Evolutionary conservation across 1,140 invertebrate genomes (phyloP), one percentile per base, ranked within the genome.

Genomic region (Schlechtendalia chinensis): DNA sequence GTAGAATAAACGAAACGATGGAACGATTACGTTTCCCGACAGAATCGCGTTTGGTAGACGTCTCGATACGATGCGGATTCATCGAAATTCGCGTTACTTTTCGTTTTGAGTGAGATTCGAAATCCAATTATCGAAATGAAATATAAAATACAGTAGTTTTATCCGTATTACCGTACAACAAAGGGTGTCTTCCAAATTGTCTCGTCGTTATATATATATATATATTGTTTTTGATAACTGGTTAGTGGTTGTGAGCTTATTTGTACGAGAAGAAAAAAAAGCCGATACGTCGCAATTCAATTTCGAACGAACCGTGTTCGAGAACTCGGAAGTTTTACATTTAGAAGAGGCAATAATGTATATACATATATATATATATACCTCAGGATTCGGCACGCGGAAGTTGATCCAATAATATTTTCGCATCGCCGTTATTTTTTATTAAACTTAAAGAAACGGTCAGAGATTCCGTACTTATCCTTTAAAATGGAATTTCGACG

Each of bases 401-500:
- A 50, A n/a, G 14, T 19, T 47, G 22, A 24, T 27, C 22, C 22
- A 50, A 50, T 50, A 50, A 27, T 69, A 22, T 65, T 59, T 59
- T 8, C 22, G 22, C n/a, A 22, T 69, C 0, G 6, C 22, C 22
- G 16, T 27, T 69, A 16, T 50, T 24, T 50, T 69, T 69, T 47
- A 69, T 47, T 50, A 17, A 10, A 69, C 12, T 47, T 69, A 39
- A 32, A n/a, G n/a, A n/a, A 65, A 67, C 11, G 11, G 12, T 39
- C 24, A 24, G 22, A 69, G 22, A 50, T 69, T 69, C 17, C 16
- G 1, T 47, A 12, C n/a, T 50, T 69, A 50, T 50, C 14, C 16
- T 50, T 27, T 14, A 6, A 69, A 69, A 69, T 69, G 45, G 19
- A 69, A 69, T 69, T 45, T 24, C n/a, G n/a, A n/a, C n/a, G n/a